phyloP scores from a whole-genome alignment of 2,797 vertebrate genomes.

The Columba guinea region DNA sequence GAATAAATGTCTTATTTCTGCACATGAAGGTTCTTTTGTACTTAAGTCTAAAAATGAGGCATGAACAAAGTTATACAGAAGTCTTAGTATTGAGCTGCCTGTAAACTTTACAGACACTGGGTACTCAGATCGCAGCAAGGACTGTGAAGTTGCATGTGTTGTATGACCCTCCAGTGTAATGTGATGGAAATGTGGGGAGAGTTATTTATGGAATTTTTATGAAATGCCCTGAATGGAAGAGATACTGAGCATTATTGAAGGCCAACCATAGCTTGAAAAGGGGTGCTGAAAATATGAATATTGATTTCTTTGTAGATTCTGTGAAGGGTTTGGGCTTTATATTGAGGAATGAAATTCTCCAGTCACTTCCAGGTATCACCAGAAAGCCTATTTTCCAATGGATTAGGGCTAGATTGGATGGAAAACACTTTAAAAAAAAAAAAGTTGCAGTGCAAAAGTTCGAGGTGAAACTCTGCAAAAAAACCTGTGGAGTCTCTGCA shows the following conservation, averaged over 20 bases:
- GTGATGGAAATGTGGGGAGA: background rate
- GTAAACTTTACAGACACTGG: background rate
- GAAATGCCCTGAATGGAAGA: background rate
- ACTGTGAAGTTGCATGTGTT: background rate
- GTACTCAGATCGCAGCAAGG: background rate
- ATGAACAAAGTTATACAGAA: background rate
- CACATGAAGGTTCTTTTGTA: background rate
- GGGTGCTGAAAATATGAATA: background rate
- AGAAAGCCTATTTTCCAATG: background rate
- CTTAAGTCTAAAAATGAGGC: too few species aligned
- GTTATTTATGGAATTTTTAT: background rate
- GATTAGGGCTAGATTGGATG: background rate
- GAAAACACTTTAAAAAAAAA: background rate
- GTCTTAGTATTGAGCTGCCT: background rate
- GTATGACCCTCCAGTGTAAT: background rate
- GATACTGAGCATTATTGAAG: background rate
- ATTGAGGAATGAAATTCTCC: background rate
- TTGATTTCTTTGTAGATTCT: background rate
- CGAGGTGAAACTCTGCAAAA: background rate
- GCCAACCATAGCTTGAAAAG: background rate
- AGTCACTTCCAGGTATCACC: background rate
- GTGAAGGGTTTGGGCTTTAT: background rate
- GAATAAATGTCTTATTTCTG: background rate
- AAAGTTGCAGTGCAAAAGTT: constrained; percentile 53
- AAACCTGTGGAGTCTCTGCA: background rate